Base-by-base conservation (phyloP, 2,888 invertebrate species). In the Epistrophella euchroma region DNA sequence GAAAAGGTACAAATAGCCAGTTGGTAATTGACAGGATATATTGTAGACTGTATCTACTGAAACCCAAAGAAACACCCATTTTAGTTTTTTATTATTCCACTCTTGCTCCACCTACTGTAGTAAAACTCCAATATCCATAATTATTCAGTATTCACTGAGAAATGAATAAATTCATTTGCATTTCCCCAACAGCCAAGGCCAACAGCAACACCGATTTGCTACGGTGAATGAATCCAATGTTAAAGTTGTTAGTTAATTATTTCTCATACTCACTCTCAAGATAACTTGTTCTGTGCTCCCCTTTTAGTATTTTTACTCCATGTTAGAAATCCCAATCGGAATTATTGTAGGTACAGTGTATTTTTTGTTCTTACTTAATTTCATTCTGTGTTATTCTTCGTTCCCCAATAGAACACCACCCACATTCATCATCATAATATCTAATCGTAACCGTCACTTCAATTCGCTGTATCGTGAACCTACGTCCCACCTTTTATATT, bases 151-250 rank as follows among this genome's bases (percentile, higher is more conserved):
- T 25, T 56, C 32, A 35, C 15, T 60, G 4, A 4, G 32, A 43
- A 62, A 82, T 86, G 74, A 86, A 71, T 52, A 2, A 4, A 35
- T 79, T 75, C 71, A 64, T 66, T 84, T 25, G 15, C 1, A n/a
- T 60, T 40, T 60, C 40, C 25, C 60, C 60, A 60, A 43, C 10
- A 17, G 2, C 45, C 40, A 40, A 43, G n/a, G 7, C 1, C 37
- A 2, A 40, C 0, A 9, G 7, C 32, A 32, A 43, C 17, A 45
- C 4, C 47, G 1, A 1, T 13, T 15, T 25, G 13, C 2, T 52
- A 4, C 7, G 25, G n/a, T n/a, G 2, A 28, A 55, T 28, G n/a
- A 76, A 50, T 32, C 5, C 6, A 22, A n/a, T 15, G 15, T n/a
- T 17, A n/a, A 45, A 64, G 55, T 19, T 35, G 0, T 4, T 10